Conservation (phyloP, 2,113 vertebrate genomes). For the Potamarius usumacintae region DNA sequence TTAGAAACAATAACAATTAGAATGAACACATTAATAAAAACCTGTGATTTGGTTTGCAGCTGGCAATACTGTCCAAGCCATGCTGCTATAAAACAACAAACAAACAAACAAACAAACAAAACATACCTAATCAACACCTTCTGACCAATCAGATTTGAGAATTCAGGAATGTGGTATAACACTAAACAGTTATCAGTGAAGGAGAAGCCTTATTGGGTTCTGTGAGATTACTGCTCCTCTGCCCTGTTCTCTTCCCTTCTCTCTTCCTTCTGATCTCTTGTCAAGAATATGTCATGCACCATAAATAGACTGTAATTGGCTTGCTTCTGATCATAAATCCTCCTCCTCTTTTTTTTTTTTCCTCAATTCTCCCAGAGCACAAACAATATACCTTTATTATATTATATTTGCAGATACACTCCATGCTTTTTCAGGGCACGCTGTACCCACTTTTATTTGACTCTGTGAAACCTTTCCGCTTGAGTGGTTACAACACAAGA, state of each 20-base stretch:
- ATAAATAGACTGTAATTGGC: constrained; percentile 23
- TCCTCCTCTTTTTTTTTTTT: background rate
- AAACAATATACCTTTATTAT: constrained; percentile 30
- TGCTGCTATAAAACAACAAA: too few species aligned
- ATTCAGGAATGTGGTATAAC: background rate
- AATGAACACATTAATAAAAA: background rate
- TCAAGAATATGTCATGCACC: constrained; percentile 18
- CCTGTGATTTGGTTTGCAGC: background rate
- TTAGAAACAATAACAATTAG: background rate
- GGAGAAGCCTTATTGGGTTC: background rate
- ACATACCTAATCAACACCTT: background rate
- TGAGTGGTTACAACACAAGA: constrained; percentile 25
- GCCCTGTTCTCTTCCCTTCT: background rate
- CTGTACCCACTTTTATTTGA: background rate
- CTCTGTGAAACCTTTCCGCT: constrained; percentile 17
- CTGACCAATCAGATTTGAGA: background rate
- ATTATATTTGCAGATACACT: constrained; percentile 30
- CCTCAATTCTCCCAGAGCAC: background rate
- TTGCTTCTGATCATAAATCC: constrained; percentile 17
- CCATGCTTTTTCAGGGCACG: background rate
- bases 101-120: too few species aligned
- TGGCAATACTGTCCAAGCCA: background rate
- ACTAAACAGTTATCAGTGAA: background rate
- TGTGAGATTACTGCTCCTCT: background rate
- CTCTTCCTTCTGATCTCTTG: background rate